Conservation (phyloP, 2,113 vertebrate genomes). For the Solea solea region DNA sequence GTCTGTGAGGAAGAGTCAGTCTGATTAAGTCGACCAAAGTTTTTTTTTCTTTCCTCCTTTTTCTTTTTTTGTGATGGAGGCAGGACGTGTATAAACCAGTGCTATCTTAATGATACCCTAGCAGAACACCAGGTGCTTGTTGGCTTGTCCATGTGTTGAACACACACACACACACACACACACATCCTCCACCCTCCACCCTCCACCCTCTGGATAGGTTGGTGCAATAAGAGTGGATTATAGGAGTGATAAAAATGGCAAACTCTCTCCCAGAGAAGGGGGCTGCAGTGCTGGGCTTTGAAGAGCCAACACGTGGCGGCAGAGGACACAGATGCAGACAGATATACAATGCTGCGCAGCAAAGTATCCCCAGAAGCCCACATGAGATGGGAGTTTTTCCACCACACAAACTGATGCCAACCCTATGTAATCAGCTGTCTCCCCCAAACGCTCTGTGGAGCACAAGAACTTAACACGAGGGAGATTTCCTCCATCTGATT, state of each 20-base stretch:
- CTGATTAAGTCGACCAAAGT: constrained; percentile 58
- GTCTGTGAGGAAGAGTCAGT: constrained; percentile 34
- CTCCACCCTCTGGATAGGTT: constrained; percentile 12
- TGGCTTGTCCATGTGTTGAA: constrained; percentile 12
- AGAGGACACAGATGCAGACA: constrained; percentile 33
- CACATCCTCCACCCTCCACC: not conserved
- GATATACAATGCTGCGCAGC: constrained; percentile 13
- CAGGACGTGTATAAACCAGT: constrained; percentile 52
- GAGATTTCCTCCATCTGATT: constrained; percentile 69
- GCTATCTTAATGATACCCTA: constrained; percentile 50
- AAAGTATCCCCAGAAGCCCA: constrained; percentile 39
- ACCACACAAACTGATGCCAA: constrained; percentile 26
- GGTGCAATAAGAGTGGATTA: constrained; percentile 50
- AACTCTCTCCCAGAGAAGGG: constrained; percentile 18
- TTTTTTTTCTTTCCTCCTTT: constrained; percentile 22
- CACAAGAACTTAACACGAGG: constrained; percentile 51
- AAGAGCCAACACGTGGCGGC: constrained; percentile 40
- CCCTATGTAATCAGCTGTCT: constrained; percentile 45
- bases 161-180: not conserved
- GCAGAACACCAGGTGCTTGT: constrained; percentile 54
- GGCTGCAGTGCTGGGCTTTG: constrained; percentile 26
- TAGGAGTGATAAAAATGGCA: constrained; percentile 40
- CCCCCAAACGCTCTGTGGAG: constrained; percentile 28
- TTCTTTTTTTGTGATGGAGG: constrained; percentile 55
- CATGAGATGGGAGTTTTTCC: constrained; percentile 32